Base-by-base conservation (phyloP, 23 tunicate species). In the Halocynthia aurantium region DNA sequence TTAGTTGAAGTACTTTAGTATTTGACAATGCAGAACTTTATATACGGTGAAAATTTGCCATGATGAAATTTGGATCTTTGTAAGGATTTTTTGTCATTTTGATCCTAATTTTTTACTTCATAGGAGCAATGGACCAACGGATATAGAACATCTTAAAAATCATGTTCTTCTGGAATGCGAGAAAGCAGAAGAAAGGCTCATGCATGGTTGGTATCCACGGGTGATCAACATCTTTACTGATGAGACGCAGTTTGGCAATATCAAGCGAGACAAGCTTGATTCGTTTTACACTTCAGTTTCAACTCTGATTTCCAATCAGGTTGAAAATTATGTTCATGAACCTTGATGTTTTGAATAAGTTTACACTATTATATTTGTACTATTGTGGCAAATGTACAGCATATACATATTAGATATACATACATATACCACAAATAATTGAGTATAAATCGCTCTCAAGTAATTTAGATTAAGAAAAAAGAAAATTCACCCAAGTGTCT, bases 191-290 rank as follows among this genome's bases (percentile, higher is more conserved):
- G 93, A 85, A 55, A 62, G 68, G 65, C 60, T 96, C 67, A 82
- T 90, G 93, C 95, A 96, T 63, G 63, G 94, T 11, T 96, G 99
- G 99, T 89, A 75, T 80, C 99, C 92, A 20, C 76, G 85, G 7
- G 81, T 96, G 56, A 82, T 96, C 77, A 84, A 83, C 63, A 82
- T 96, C 12, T 96, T 85, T 56, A 71, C 89, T 31, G 91, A 85
- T 70, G 93, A 85, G 13, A 65, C 72, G 50, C 77, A 79, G 62
- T 82, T 86, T 70, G 81, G 74, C 31, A 61, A 49, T 67, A 78
- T 92, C 55, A 65, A 56, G 69, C 77, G 83, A 75, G 91, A 86
- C 53, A 86, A 92, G 63, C 81, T 70, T 8, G 88, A 86, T 53
- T 92, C 92, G 52, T 92, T 92, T 78, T 92, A 80, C 56, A 53